Base-by-base conservation (phyloP, 2,113 vertebrate genomes). In the Strigops habroptila region DNA sequence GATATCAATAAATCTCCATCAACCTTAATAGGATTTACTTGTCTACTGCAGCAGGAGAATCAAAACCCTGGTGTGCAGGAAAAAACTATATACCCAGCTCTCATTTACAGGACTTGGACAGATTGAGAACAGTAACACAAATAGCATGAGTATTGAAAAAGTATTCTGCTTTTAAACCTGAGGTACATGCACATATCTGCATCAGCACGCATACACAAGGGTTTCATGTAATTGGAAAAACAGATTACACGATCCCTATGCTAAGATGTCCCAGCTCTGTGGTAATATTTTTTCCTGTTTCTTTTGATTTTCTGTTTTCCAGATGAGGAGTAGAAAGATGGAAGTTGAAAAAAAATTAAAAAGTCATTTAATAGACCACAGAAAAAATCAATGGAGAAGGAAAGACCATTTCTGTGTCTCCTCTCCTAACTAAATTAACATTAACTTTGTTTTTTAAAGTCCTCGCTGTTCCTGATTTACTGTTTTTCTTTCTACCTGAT, bases 371-470 rank as follows among this genome's bases (percentile, higher is more conserved):
- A 95, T 90, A 94, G 49, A n/a, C 89, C 23, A 9, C 53, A 93
- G 91, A 89, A 96, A 69, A 97, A 95, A 88, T 22, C 46, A 94
- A 65, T 33, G 68, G 44, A 74, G 75, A 74, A 77, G 41, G 55
- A 96, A 96, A 68, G 49, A 75, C 48, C 9, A 69, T 84, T 96
- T 95, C 60, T 94, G 63, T 73, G 70, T 62, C 27, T 91, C 39
- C 27, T 70, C 74, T 92, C 86, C 79, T 90, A 92, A 96, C 86
- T 88, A 96, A 96, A 96, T 95, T 96, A 97, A 92, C 90, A 96
- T 96, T 86, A 94, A 84, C 55, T 75, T 96, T 51, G 88, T 68
- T 88, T 85, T 68, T 74, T 14, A 23, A 86, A 46, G 19, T 79
- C 83, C 86, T 86, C 95, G 91, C 77, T 86, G 95, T 73, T 75